Evolutionary conservation across 2,888 invertebrate genomes (phyloP), one percentile per base, ranked within the genome.

Genomic region (Ochlodes sylvanus): DNA sequence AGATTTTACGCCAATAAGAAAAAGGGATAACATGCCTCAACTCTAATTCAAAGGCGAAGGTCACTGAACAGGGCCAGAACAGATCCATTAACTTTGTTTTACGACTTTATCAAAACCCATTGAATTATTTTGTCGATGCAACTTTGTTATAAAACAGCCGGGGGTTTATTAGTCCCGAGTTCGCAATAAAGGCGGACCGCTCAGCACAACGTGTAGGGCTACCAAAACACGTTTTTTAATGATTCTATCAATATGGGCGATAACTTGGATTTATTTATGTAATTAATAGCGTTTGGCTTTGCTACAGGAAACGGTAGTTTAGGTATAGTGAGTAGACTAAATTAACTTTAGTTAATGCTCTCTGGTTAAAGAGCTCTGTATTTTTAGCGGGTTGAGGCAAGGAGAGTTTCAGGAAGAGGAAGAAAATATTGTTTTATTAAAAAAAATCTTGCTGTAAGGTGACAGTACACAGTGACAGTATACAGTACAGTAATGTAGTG

Each of bases 121-220:
- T 72, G 72, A 75, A 73, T 75, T 74, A 73, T 72, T 76, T 75
- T 60, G 72, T 70, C 71, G 72, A 71, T 75, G 72, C 74, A 77
- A 76, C 71, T 75, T 72, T 70, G 72, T 69, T 71, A 72, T 74
- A 75, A 75, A 77, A 75, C 73, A 69, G 73, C 66, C 70, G 61
- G 54, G 69, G 68, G 71, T 78, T 77, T 76, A 75, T 77, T 74
- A 77, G 71, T 78, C 79, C 77, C 79, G 71, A 62, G 78, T 70
- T 73, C 70, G 73, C 77, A 76, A 77, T 78, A 79, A 78, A 76
- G 75, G 70, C 71, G 60, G 65, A 34, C 67, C 71, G 73, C 72
- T 73, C 70, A 69, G 58, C 70, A 56, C 68, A 69, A 12, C 15
- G 38, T 38, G 47, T 61, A 77, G 74, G 74, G 76, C 47, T 73